phyloP scores from a whole-genome alignment of 2,888 invertebrate species.

The Listrodromus nycthemerus region DNA sequence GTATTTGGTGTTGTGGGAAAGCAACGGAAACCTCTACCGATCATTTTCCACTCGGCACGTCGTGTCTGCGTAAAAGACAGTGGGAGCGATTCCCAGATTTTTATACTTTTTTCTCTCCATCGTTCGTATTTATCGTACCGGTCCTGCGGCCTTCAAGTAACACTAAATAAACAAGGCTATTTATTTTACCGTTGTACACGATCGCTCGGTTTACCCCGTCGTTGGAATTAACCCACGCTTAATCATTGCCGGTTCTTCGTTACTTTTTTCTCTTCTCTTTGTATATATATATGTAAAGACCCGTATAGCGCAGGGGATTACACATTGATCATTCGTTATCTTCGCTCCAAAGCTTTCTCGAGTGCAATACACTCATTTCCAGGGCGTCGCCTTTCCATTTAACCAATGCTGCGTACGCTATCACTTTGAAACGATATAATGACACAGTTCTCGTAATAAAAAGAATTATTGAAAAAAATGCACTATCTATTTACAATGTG shows the following conservation, averaged over 20 bases:
- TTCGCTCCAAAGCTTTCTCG: background rate
- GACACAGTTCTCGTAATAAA: slow-evolving; percentile 2
- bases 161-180: slow-evolving; percentile 1
- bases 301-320: background rate
- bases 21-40: slow-evolving; percentile 29
- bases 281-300: background rate
- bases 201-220: background rate
- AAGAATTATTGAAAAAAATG: background rate
- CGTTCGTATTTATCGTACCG: slow-evolving; percentile 16
- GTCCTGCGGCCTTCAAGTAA: slow-evolving; percentile 8
- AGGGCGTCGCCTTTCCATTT: slow-evolving; percentile 4
- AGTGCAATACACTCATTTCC: slow-evolving; percentile 22
- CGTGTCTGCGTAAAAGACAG: background rate
- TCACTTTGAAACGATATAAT: background rate
- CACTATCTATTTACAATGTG: slow-evolving; percentile 44
- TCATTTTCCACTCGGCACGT: slow-evolving; percentile 31
- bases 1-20: slow-evolving; percentile 33
- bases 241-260: slow-evolving; percentile 20
- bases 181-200: background rate
- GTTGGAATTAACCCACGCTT: slow-evolving; percentile 16
- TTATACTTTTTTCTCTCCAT: slow-evolving; percentile 3
- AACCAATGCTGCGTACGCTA: slow-evolving; percentile 3
- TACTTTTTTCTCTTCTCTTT: background rate
- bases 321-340: slow-evolving; percentile 36
- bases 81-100: background rate